These are phyloP conservation scores for Fregata magnificens DNA, from an alignment of 2,113 vertebrate genomes.

Conservation along the genomic window DNA sequence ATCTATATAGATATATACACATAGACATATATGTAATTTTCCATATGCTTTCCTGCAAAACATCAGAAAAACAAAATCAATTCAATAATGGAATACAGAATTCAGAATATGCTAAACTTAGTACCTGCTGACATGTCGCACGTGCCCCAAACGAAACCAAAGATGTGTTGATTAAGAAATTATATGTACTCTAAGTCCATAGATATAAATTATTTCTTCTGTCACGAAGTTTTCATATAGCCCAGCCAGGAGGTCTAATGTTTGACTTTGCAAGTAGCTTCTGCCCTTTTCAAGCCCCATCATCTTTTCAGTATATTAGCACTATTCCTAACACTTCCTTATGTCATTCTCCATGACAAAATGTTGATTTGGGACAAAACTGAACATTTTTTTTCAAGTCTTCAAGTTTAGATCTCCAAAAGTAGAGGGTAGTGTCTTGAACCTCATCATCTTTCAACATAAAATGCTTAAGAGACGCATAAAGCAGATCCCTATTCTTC, in stretches of 20 bases:
- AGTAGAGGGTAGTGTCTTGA: background rate
- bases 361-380: background rate
- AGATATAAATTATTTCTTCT: background rate
- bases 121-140: background rate
- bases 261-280: background rate
- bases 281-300: background rate
- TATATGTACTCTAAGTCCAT: background rate
- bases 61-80: slow-evolving; percentile 27
- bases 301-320: background rate
- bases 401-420: background rate
- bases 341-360: background rate
- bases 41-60: slow-evolving; percentile 60
- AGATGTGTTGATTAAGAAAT: background rate
- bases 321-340: background rate
- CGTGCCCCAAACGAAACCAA: background rate
- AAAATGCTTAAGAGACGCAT: background rate
- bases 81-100: background rate
- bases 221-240: background rate
- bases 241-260: background rate
- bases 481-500: background rate
- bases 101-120: background rate
- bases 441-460: background rate
- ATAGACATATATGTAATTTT: slow-evolving; percentile 33
- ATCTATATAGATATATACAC: slow-evolving; percentile 41
- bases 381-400: background rate